phyloP scores from a whole-genome alignment of 1,140 invertebrate genomes.

The Panagrolaimus sp. region DNA sequence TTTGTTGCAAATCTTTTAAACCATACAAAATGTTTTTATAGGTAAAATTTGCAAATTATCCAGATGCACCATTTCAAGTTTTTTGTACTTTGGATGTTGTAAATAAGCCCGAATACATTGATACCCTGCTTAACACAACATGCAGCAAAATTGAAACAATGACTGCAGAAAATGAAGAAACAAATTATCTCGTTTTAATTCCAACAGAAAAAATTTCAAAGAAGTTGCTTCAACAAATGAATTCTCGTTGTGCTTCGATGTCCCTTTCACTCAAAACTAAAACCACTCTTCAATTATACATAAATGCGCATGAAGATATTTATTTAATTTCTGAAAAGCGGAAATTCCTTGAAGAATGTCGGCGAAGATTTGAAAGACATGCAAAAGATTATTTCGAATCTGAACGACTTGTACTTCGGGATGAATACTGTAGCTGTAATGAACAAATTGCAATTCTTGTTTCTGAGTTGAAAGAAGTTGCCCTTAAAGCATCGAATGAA shows the following conservation, averaged over 20 bases:
- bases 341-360: background rate
- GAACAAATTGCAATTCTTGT: slow-evolving; percentile 20
- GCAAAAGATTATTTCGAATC: background rate
- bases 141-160: background rate
- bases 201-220: slow-evolving; percentile 10
- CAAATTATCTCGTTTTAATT: slow-evolving; percentile 22
- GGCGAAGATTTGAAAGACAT: slow-evolving; percentile 15
- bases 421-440: slow-evolving; percentile 26
- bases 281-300: background rate
- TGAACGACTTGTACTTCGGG: slow-evolving; percentile 11
- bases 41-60: slow-evolving; percentile 19
- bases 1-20: too few species aligned
- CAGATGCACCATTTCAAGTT: slow-evolving; percentile 14
- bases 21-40: background rate
- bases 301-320: background rate
- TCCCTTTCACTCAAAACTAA: background rate
- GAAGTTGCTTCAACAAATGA: background rate
- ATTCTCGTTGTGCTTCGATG: background rate
- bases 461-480: slow-evolving; percentile 20
- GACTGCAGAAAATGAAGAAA: background rate
- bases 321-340: background rate
- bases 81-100: background rate
- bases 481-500: slow-evolving; percentile 20
- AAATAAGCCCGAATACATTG: slow-evolving; percentile 20
- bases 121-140: slow-evolving; percentile 22